These are phyloP conservation scores for Drepanosiphum platanoidis DNA, from an alignment of 2,888 invertebrate genomes.

Conservation along the genomic window DNA sequence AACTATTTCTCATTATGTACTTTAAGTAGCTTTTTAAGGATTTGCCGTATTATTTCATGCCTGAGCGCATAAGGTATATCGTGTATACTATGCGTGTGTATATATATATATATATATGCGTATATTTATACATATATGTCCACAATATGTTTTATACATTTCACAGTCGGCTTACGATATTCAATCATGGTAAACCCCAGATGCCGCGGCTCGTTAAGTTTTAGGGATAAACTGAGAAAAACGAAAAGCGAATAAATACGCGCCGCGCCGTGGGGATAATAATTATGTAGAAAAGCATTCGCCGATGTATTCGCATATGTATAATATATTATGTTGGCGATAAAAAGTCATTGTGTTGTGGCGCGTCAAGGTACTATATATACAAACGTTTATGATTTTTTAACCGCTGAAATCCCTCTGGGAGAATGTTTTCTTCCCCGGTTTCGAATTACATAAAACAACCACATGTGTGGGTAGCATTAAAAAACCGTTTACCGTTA, in stretches of 20 bases:
- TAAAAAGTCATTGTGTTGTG: conserved; percentile 20
- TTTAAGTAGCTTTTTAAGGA: conserved; percentile 21
- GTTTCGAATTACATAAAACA: conserved; percentile 35
- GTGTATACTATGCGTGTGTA: not conserved
- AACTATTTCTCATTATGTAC: conserved; percentile 17
- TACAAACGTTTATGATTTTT: conserved; percentile 40
- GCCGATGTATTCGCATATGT: not conserved
- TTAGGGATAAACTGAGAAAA: not conserved
- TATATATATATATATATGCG: not conserved
- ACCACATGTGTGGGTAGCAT: conserved; percentile 8
- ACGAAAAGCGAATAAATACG: conserved; percentile 18
- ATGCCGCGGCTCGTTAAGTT: conserved; percentile 3
- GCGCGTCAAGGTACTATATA: conserved; percentile 3
- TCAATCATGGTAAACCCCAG: conserved; percentile 19
- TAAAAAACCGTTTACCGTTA: conserved; percentile 35
- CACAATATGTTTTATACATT: conserved; percentile 27
- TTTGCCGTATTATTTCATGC: conserved; percentile 11
- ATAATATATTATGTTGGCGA: not conserved
- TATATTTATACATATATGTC: not conserved
- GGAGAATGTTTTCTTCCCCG: not conserved
- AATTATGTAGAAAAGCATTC: not conserved
- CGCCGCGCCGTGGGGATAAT: not conserved
- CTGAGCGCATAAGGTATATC: conserved; percentile 2
- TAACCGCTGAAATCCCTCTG: conserved; percentile 32
- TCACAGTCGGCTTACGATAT: conserved; percentile 33